phyloP scores from a whole-genome alignment of 2,113 vertebrate species.

The Perca schrenkii region DNA sequence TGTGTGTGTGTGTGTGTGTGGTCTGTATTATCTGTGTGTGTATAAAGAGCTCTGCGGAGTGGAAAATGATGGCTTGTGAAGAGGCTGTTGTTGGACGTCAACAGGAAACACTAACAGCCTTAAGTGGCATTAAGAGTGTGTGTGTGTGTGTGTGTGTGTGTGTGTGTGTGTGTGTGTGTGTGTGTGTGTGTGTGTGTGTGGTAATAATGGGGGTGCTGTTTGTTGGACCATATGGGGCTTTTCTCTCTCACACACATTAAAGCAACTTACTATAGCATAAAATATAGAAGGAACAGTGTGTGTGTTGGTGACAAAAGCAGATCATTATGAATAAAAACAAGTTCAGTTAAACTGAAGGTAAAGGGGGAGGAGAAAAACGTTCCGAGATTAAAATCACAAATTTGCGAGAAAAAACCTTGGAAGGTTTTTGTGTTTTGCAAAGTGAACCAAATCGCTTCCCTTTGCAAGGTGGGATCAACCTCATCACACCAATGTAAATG shows the following conservation, averaged over 20 bases:
- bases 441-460: too few relatives aligned
- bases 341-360: background rate
- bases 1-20: background rate
- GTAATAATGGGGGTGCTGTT: conserved; percentile 17
- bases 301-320: background rate
- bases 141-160: conserved; percentile 24
- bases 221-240: conserved; percentile 32
- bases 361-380: too few relatives aligned
- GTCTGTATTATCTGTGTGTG: background rate
- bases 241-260: conserved; percentile 5
- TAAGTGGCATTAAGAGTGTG: conserved; percentile 46
- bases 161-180: conserved; percentile 7
- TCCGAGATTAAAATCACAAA: too few relatives aligned
- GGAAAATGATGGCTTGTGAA: conserved; percentile 54
- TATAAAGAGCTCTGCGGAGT: conserved; percentile 42
- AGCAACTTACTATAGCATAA: background rate
- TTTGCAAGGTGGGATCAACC: too few relatives aligned
- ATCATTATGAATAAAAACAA: background rate
- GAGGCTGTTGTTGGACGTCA: conserved; percentile 41
- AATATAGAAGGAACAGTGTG: background rate
- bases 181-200: background rate
- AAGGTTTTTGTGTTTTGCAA: too few relatives aligned
- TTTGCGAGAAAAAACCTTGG: too few relatives aligned
- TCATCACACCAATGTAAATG: too few relatives aligned
- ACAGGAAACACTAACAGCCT: conserved; percentile 59